phyloP scores from a whole-genome alignment of 2,797 vertebrate species.

The Valencia hispanica region DNA sequence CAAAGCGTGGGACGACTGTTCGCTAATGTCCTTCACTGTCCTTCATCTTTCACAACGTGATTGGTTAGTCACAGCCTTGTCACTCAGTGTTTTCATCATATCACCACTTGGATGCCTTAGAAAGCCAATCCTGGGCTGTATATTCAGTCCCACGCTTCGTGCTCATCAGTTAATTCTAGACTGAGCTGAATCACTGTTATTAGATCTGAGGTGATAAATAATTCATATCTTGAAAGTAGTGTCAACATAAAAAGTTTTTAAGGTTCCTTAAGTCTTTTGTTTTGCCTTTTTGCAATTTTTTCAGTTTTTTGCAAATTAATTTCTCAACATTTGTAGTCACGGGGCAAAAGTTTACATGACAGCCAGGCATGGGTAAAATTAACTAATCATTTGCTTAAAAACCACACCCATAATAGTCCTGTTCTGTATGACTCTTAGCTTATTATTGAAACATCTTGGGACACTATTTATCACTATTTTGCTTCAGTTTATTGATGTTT shows the following conservation, averaged over 20 bases:
- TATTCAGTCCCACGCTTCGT: constrained; percentile 25
- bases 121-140: constrained; percentile 38
- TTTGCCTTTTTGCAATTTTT: neutral
- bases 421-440: neutral
- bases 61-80: constrained; percentile 73
- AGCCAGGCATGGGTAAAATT: neutral
- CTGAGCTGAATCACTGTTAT: constrained; percentile 1
- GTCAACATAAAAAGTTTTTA: constrained; percentile 15
- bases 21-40: constrained; percentile 70
- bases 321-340: neutral
- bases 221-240: constrained; percentile 15
- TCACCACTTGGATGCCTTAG: constrained; percentile 46
- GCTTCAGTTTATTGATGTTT: neutral
- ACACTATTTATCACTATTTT: neutral
- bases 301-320: neutral
- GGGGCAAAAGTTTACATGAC: neutral
- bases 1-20: constrained; percentile 62
- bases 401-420: neutral
- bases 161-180: constrained; percentile 22
- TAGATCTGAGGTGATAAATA: constrained; percentile 4
- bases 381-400: neutral
- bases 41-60: constrained; percentile 43
- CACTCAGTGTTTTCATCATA: constrained; percentile 65
- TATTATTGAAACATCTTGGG: neutral
- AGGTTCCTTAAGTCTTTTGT: constrained; percentile 1